Base-by-base conservation (phyloP, 2,888 invertebrate species). In the Amphimallon solstitiale region DNA sequence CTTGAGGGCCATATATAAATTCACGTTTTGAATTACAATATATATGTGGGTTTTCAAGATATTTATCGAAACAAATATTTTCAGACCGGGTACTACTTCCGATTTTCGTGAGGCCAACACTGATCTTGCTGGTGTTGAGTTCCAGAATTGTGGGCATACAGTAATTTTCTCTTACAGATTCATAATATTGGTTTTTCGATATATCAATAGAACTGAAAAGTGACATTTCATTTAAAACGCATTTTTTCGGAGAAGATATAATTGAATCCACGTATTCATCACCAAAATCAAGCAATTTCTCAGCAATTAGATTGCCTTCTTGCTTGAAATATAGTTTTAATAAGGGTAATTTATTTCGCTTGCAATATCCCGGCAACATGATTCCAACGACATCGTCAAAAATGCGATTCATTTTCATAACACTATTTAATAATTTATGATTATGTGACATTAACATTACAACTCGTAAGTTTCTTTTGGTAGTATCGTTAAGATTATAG, bases 221-320 rank as follows among this genome's bases (percentile, higher is more conserved):
- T 12, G 54, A 37, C 12, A 54, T 12, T 38, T 54, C 12, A 7
- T 17, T 38, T 15, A 54, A 38, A 40, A 21, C 54, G 12, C 54
- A 52, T 2, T 17, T 37, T 19, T 38, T 17, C 1, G 10, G 12
- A 2, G 37, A 38, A 2, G 34, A 34, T 14, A 1, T 37, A 17
- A 38, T 38, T 12, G 21, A 54, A 21, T 54, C 54, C 1, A 54
- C 4, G 7, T 54, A 54, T n/a, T 38, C 37, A 19, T 5, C 38
- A n/a, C 54, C 38, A 38, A 54, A 54, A 21, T 38, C 38, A 7
- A 37, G 21, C 38, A 21, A 54, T n/a, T 19, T 38, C 6, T 15
- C 15, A 7, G 10, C 43, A 1, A 3, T 3, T 4, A 5, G 23
- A 23, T 2, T 1, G 4, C 6, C 5, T 12, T 37, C n/a, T 3